Evolutionary conservation across 2,113 vertebrate species (phyloP), one percentile per base, ranked within the genome.

Genomic region (Neotoma lepida): DNA sequence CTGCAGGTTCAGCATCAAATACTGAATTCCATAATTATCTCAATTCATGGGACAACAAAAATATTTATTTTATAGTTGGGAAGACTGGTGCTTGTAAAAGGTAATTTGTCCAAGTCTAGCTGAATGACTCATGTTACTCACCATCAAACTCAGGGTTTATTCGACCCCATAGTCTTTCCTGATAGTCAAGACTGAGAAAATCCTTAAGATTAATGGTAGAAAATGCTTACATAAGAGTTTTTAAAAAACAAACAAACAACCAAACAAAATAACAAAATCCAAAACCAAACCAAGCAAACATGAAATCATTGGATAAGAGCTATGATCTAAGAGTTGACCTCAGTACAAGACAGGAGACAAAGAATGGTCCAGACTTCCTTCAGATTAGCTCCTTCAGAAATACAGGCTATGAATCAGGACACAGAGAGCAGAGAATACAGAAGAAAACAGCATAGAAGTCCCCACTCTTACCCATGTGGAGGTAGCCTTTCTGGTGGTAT

Each of bases 311-410:
- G 1, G 1, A 18, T 30, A 49, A 13, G 17, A 81, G 30, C 30
- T 4, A 70, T 0, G 13, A 33, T 64, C 44, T 4, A 92, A 70
- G 44, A 74, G 39, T 49, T n/a, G 46, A 39, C 73, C 46, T 89
- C 85, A 80, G 49, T 28, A 39, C 49, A 56, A 17, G 8, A 71
- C 30, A 73, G 39, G 30, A 82, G 9, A 71, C 14, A 49, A 84
- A 70, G 28, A 70, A 18, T 49, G 41, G n/a, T 30, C 41, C 4
- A 39, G 26, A 18, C 26, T 56, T 86, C 54, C 78, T 93, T 58
- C 70, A 54, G 63, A 51, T 66, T 35, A 81, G 89, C n/a, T 90
- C 64, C 81, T 90, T 92, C 68, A 35, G 66, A 90, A 86, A 80
- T 41, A 68, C 81, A 91, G 46, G 46, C 9, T 35, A 41, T 64